phyloP scores from a whole-genome alignment of 2,113 vertebrate species.

The Gasterosteus nipponicus region DNA sequence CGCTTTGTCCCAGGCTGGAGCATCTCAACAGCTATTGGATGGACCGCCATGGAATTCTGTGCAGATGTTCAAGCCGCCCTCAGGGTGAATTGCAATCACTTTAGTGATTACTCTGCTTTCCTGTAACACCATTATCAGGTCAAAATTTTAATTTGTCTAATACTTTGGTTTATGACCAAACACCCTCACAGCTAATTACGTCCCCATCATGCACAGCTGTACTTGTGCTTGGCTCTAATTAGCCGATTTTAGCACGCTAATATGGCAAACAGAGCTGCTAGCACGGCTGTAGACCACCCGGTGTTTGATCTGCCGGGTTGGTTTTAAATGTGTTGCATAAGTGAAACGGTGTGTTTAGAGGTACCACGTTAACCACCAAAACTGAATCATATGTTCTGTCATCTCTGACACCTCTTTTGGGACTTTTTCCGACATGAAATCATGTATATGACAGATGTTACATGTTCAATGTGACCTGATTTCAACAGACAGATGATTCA shows the following conservation, averaged over 20 bases:
- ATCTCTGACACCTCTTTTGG: not conserved
- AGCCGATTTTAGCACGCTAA: not conserved
- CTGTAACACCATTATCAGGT: not conserved
- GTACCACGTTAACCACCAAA: too few species aligned
- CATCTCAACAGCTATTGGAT: not conserved
- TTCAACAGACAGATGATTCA: not conserved
- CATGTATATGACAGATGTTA: not conserved
- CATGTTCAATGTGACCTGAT: not conserved
- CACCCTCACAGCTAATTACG: not conserved
- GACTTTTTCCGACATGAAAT: not conserved
- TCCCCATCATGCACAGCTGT: not conserved
- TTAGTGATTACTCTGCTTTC: not conserved
- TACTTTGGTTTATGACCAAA: not conserved
- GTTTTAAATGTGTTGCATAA: not conserved
- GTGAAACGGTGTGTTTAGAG: not conserved
- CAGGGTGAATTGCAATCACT: not conserved
- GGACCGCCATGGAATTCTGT: not conserved
- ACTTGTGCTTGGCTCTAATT: not conserved
- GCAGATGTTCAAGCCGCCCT: not conserved
- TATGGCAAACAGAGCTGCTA: not conserved
- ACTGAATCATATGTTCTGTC: not conserved
- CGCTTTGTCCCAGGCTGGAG: not conserved
- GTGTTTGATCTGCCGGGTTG: not conserved
- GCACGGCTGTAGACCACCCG: not conserved
- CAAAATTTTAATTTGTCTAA: not conserved